Evolutionary conservation across 2,888 invertebrate genomes (phyloP).

Genomic region (Drosophila greeni): DNA sequence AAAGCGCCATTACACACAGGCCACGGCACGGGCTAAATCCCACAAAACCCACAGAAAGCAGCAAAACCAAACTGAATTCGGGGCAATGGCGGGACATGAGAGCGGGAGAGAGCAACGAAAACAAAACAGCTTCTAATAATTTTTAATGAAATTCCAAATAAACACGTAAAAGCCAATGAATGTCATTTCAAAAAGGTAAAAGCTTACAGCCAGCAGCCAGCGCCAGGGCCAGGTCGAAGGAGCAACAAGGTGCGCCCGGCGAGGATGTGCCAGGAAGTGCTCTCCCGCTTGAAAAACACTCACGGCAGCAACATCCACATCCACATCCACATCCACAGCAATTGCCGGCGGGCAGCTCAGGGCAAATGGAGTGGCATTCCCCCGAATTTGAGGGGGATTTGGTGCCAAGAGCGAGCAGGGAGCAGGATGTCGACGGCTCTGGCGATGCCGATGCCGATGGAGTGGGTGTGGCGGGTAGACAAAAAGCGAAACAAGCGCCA

Average conservation of each 20-base stretch:
- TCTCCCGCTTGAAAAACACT: constrained; percentile 64
- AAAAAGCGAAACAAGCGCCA: constrained; percentile 62
- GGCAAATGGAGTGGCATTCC: constrained; percentile 69
- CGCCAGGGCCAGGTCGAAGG: constrained; percentile 17
- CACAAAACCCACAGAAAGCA: constrained; percentile 57
- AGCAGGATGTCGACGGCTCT: background rate
- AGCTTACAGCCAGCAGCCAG: constrained; percentile 55
- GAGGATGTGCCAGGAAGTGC: constrained; percentile 52
- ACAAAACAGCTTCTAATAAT: constrained; percentile 74
- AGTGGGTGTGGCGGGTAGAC: constrained; percentile 33
- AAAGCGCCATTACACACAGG: constrained; percentile 73
- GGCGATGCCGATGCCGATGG: constrained; percentile 2
- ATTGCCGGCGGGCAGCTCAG: constrained; percentile 68
- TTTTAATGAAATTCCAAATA: constrained; percentile 74
- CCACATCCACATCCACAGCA: constrained; percentile 29
- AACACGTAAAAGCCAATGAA: constrained; percentile 74
- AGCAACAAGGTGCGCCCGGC: constrained; percentile 62
- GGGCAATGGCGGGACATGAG: background rate
- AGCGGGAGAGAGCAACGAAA: constrained; percentile 41
- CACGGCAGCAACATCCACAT: constrained; percentile 20
- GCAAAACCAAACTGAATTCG: constrained; percentile 30
- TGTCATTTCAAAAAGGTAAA: constrained; percentile 75
- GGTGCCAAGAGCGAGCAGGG: background rate
- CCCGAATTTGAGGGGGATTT: constrained; percentile 30
- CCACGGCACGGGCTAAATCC: constrained; percentile 44